Evolutionary conservation across 2,113 vertebrate genomes (phyloP), one percentile per base, ranked within the genome.

Genomic region (Albula glossodonta): DNA sequence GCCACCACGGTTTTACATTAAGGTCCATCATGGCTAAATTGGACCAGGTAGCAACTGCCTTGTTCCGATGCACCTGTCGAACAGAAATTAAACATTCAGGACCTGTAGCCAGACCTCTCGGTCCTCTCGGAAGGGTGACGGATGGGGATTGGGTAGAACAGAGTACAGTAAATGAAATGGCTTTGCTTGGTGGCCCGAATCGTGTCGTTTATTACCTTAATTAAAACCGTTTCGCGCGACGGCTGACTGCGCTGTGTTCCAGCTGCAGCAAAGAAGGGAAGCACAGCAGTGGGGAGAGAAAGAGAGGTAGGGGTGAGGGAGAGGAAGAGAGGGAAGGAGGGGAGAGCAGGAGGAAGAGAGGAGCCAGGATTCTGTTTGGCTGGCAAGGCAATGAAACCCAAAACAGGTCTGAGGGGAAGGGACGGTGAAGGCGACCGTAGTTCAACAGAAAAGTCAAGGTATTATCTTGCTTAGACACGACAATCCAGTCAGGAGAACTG

Each of bases 141-240:
- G 31, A 66, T 60, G 74, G 17, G 7, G 52, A 31, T 9, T 7
- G 9, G 12, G 57, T 25, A 85, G 52, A 57, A 51, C 25, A 41
- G 63, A 78, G 22, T 17, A n/a, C 49, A 51, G 78, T 48, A 66
- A 86, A 85, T n/a, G 52, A 56, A 82, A 11, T 78, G 31, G 50
- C 48, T 80, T 31, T 53, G 85, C 80, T 49, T 48, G 51, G 80
- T 41, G 17, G 50, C 60, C 83, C 60, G 48, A 48, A 74, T 51
- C 83, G 31, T 70, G 41, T 51, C 52, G 17, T 77, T 82, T 83
- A 82, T 15, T 88, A 86, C 88, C 85, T 89, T 87, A 85, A 87
- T 88, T 82, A 88, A 83, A 81, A 25, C 6, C 3, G 80, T 31
- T 81, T 81, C n/a, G 51, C 11, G 80, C 48, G 51, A 15, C 3